Conservation (phyloP, 2,888 invertebrate genomes). For the Icerya purchasi region DNA sequence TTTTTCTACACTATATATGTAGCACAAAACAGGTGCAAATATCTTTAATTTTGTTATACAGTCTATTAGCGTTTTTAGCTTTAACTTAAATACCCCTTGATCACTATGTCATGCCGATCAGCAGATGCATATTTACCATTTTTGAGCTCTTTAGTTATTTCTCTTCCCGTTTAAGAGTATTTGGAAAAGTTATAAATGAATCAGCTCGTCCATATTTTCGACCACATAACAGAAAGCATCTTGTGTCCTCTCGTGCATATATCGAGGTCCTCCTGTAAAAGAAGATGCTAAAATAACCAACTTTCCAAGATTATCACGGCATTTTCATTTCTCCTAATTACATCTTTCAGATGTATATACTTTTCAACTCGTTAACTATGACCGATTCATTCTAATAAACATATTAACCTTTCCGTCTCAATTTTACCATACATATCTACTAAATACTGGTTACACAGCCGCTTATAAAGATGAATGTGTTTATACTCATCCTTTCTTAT, state of each 20-base stretch:
- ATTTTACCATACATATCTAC: not conserved
- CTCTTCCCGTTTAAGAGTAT: constrained; percentile 23
- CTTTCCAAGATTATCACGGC: not conserved
- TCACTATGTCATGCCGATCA: constrained; percentile 20
- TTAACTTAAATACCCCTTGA: constrained; percentile 20
- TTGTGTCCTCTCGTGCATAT: constrained; percentile 24
- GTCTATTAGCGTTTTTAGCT: constrained; percentile 18
- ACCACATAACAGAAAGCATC: constrained; percentile 24
- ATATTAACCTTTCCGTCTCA: not conserved
- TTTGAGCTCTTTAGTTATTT: constrained; percentile 20
- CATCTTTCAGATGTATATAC: not conserved
- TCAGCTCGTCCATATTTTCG: constrained; percentile 23
- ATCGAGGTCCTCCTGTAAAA: constrained; percentile 23
- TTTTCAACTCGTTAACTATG: not conserved
- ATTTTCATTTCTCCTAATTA: not conserved
- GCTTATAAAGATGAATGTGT: not conserved
- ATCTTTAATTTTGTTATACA: constrained; percentile 17
- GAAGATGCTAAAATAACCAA: constrained; percentile 2
- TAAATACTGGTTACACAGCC: not conserved
- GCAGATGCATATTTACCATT: constrained; percentile 16
- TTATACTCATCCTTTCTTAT: not conserved
- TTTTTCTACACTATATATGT: constrained; percentile 20
- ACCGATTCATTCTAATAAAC: not conserved
- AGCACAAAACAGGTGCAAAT: constrained; percentile 18
- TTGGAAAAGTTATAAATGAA: constrained; percentile 24